Conservation (phyloP, 2,113 vertebrate species). For the Tetraodon nigroviridis region DNA sequence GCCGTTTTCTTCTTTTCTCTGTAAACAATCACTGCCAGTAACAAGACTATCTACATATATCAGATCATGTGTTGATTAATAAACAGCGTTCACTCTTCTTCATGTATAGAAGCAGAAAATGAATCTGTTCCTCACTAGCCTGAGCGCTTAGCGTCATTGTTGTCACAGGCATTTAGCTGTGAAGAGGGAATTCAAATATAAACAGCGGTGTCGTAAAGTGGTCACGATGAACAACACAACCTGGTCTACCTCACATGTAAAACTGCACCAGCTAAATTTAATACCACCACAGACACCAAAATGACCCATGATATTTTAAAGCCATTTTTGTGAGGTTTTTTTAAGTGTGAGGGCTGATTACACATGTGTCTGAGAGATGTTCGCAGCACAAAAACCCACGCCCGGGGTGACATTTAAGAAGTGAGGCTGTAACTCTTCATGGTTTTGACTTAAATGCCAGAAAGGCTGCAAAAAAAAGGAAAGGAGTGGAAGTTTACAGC, state of each 20-base stretch:
- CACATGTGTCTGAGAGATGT: neutral
- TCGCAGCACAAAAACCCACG: constrained; percentile 1
- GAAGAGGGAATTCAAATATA: constrained; percentile 59
- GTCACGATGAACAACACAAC: constrained; percentile 40
- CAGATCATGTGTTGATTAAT: too few relatives aligned
- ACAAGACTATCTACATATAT: too few relatives aligned
- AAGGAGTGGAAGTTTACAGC: too few relatives aligned
- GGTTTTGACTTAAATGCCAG: constrained; percentile 28
- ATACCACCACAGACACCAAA: constrained; percentile 1
- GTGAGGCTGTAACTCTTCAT: neutral
- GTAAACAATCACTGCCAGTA: neutral
- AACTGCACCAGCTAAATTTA: constrained; percentile 5
- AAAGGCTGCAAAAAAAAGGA: neutral
- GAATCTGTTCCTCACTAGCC: constrained; percentile 1
- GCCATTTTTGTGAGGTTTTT: neutral
- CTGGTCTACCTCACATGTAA: constrained; percentile 2
- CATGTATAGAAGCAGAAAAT: neutral
- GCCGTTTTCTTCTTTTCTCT: neutral
- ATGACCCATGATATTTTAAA: constrained; percentile 14
- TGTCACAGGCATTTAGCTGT: constrained; percentile 52
- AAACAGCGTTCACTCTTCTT: too few relatives aligned
- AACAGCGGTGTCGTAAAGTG: constrained; percentile 60
- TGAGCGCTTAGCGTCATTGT: constrained; percentile 22
- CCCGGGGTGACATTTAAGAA: constrained; percentile 13
- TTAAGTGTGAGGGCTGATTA: constrained; percentile 14